Conservation (phyloP, 2,888 invertebrate genomes). For the Tryphoninae sp. region DNA sequence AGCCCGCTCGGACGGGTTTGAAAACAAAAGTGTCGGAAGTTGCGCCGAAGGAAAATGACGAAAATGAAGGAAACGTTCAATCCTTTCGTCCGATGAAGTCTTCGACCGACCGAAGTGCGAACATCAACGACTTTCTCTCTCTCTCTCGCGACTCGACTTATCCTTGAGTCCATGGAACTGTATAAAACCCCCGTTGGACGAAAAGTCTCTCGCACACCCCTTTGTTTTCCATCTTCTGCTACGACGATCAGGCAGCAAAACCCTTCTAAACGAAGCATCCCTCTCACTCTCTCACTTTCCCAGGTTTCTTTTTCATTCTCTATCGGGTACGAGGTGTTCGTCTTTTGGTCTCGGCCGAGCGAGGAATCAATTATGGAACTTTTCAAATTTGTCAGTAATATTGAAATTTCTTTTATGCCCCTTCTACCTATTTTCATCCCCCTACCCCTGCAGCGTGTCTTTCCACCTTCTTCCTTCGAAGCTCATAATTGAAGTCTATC, state of each 20-base stretch:
- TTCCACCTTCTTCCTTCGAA: slow-evolving; percentile 59
- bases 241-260: slow-evolving; percentile 61
- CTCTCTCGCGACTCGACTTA: slow-evolving; percentile 67
- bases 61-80: slow-evolving; percentile 71
- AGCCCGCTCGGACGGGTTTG: slow-evolving; percentile 16
- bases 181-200: slow-evolving; percentile 2
- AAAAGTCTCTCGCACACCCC: slow-evolving; percentile 60
- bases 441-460: neutral
- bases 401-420: slow-evolving; percentile 80
- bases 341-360: slow-evolving; percentile 57
- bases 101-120: slow-evolving; percentile 72
- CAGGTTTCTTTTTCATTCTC: slow-evolving; percentile 48
- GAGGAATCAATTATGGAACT: slow-evolving; percentile 81
- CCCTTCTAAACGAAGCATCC: slow-evolving; percentile 42
- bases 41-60: slow-evolving; percentile 50
- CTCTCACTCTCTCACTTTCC: slow-evolving; percentile 55
- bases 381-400: slow-evolving; percentile 81
- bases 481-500: slow-evolving; percentile 81
- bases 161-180: slow-evolving; percentile 36
- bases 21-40: slow-evolving; percentile 57
- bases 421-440: slow-evolving; percentile 27
- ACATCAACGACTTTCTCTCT: slow-evolving; percentile 70
- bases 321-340: slow-evolving; percentile 16
- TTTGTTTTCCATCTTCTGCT: slow-evolving; percentile 68
- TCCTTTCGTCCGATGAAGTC: slow-evolving; percentile 73